phyloP scores from a whole-genome alignment of 1,140 invertebrate species.

The Parasteatoda tepidariorum region DNA sequence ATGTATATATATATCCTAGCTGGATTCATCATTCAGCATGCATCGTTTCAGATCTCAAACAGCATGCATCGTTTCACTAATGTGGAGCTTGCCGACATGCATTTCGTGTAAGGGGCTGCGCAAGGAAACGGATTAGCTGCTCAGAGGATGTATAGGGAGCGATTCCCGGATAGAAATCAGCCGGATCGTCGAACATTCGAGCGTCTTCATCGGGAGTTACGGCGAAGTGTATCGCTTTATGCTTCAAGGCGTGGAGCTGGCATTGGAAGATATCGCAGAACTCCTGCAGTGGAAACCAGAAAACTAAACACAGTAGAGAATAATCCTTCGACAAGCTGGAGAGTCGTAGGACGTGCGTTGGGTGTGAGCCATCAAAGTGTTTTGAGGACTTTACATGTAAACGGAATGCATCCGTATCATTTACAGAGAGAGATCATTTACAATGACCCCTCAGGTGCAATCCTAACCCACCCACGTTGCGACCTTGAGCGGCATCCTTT shows the following conservation, averaged over 20 bases:
- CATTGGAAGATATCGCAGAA: background rate
- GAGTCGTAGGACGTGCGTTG: background rate
- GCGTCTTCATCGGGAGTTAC: too few species aligned
- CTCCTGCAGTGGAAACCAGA: background rate
- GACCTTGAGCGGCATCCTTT: too few species aligned
- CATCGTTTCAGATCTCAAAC: too few species aligned
- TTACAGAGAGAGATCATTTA: conserved; percentile 2
- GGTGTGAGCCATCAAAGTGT: background rate
- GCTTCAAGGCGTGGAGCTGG: too few species aligned
- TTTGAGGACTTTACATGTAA: conserved; percentile 13
- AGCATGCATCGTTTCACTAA: too few species aligned
- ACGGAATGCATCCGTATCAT: background rate
- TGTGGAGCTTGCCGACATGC: too few species aligned
- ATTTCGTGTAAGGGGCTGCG: too few species aligned
- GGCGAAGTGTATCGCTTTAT: background rate
- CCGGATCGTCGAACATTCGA: background rate
- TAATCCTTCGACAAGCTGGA: background rate
- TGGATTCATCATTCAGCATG: too few species aligned
- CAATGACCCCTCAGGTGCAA: too few species aligned
- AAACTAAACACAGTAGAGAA: background rate
- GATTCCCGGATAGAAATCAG: too few species aligned
- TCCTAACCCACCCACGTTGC: too few species aligned
- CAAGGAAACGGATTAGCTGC: background rate
- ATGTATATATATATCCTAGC: too few species aligned
- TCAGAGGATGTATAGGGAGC: background rate